Conservation (phyloP, 2,113 vertebrate species). For the Lophotis ruficrista region DNA sequence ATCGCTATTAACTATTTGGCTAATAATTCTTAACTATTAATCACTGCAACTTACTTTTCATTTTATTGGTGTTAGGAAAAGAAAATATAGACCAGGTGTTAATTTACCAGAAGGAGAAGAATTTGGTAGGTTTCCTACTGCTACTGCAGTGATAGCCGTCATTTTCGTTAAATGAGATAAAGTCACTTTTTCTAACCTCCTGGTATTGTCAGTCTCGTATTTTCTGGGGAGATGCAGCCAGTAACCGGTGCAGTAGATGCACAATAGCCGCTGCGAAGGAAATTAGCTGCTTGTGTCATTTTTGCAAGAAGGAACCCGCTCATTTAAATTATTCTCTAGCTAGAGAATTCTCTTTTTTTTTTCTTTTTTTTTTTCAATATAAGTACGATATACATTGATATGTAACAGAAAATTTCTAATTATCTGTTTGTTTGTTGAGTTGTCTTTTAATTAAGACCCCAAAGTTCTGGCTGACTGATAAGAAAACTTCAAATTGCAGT, state of each 20-base stretch:
- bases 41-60: conserved; percentile 76
- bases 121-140: conserved; percentile 39
- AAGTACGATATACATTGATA: background rate
- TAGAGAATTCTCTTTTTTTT: background rate
- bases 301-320: background rate
- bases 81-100: conserved; percentile 75
- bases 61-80: conserved; percentile 77
- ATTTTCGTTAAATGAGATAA: conserved; percentile 59
- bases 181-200: conserved; percentile 31
- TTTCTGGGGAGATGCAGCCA: background rate
- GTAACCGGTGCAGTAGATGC: background rate
- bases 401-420: background rate
- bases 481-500: conserved; percentile 69
- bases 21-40: conserved; percentile 86
- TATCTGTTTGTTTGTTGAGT: background rate
- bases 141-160: conserved; percentile 16
- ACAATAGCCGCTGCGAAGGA: background rate
- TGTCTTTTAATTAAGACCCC: conserved; percentile 5
- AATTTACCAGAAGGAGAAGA: conserved; percentile 71
- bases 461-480: conserved; percentile 17
- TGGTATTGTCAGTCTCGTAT: background rate
- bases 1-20: conserved; percentile 84
- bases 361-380: background rate
- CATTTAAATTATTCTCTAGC: background rate
- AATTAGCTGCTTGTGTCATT: conserved; percentile 16